These are phyloP conservation scores for Helleia helle DNA, from an alignment of 2,888 invertebrate species.

Conservation along the genomic window DNA sequence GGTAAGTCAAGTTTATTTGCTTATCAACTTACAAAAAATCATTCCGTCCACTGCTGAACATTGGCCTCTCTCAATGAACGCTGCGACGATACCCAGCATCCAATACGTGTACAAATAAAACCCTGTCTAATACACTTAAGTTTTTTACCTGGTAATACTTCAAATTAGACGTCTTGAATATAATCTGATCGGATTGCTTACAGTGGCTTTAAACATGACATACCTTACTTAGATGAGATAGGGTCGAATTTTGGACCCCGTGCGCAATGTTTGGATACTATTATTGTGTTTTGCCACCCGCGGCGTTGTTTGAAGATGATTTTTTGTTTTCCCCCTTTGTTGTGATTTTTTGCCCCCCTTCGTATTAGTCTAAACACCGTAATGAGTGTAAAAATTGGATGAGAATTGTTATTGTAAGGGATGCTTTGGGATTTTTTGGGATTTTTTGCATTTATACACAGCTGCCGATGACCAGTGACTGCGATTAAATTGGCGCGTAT, in stretches of 20 bases:
- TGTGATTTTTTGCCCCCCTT: background rate
- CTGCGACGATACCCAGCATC: constrained; percentile 44
- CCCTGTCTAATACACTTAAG: background rate
- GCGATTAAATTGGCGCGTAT: too few species aligned
- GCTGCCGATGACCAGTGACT: too few species aligned
- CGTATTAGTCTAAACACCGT: constrained; percentile 33
- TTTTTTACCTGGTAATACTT: constrained; percentile 15
- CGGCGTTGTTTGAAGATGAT: constrained; percentile 20
- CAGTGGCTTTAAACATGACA: background rate
- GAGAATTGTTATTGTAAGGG: constrained; percentile 25
- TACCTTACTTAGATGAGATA: background rate
- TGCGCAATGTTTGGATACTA: constrained; percentile 8
- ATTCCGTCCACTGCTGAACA: background rate
- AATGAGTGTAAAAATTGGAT: constrained; percentile 44
- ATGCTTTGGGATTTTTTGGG: background rate
- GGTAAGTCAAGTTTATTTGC: too few species aligned
- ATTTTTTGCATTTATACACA: too few species aligned
- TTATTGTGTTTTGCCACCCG: constrained; percentile 27
- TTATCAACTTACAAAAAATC: too few species aligned
- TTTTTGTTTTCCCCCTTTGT: background rate
- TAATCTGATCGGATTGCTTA: constrained; percentile 21
- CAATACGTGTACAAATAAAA: background rate
- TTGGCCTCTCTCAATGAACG: constrained; percentile 24
- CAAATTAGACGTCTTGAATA: constrained; percentile 11
- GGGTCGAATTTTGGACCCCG: background rate